Conservation (phyloP, 1,140 invertebrate species). For the Aricia agestis region DNA sequence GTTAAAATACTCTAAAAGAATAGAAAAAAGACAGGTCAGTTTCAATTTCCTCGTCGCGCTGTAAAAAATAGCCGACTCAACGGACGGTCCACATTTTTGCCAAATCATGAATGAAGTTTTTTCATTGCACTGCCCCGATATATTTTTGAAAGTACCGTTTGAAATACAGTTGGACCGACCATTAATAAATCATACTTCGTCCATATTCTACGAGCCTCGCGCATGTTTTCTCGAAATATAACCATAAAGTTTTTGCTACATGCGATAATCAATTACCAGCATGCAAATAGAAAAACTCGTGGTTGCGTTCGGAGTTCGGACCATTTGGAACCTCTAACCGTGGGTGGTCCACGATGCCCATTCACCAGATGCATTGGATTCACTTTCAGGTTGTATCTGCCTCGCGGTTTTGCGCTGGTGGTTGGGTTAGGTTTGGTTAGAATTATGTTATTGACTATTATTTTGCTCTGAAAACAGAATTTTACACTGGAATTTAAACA, state of each 20-base stretch:
- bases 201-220: not conserved
- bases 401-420: too few species aligned
- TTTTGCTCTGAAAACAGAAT: too few species aligned
- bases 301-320: too few species aligned
- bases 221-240: too few species aligned
- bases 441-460: too few species aligned
- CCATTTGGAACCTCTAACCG: too few species aligned
- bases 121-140: not conserved
- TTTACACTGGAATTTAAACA: too few species aligned
- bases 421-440: too few species aligned
- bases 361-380: too few species aligned
- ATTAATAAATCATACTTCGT: slow-evolving; percentile 3
- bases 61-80: not conserved
- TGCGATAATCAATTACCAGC: not conserved
- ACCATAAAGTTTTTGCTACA: not conserved
- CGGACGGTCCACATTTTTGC: not conserved
- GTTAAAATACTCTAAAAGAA: not conserved
- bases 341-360: too few species aligned
- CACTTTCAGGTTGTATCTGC: too few species aligned
- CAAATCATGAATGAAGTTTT: not conserved
- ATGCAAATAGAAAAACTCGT: not conserved
- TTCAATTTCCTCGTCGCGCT: not conserved
- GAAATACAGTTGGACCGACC: not conserved
- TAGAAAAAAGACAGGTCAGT: not conserved
- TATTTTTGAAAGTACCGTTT: not conserved